Evolutionary conservation across 2,113 vertebrate genomes (phyloP).

Genomic region (Hypocryptadius cinnamomeus): DNA sequence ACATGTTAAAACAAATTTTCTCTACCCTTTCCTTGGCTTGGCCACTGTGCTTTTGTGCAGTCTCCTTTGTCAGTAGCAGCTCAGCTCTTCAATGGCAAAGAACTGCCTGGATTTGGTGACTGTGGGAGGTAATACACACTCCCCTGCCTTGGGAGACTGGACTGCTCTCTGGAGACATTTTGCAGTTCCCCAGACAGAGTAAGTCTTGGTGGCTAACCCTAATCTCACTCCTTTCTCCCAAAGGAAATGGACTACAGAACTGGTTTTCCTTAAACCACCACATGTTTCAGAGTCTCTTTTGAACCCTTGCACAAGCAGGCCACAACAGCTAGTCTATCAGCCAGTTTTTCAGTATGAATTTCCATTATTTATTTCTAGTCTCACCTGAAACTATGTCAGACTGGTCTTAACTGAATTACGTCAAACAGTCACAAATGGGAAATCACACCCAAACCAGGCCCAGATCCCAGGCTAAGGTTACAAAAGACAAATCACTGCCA

Average conservation of each 20-base stretch:
- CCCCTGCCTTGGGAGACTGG: background rate
- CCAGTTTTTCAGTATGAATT: background rate
- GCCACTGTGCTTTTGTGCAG: background rate
- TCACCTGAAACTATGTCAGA: background rate
- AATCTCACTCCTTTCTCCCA: background rate
- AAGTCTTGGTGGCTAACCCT: background rate
- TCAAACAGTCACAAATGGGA: background rate
- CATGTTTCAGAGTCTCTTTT: background rate
- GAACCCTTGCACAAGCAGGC: background rate
- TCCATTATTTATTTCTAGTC: background rate
- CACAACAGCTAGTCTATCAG: background rate
- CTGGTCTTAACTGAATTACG: background rate
- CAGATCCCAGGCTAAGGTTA: background rate
- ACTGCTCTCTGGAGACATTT: background rate
- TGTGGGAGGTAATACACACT: background rate
- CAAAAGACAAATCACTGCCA: background rate
- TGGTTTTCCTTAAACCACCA: background rate
- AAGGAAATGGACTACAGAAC: background rate
- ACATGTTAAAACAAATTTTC: background rate
- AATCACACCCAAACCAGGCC: background rate
- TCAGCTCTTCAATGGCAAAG: background rate
- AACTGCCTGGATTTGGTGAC: background rate
- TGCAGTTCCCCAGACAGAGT: background rate
- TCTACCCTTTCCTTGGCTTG: background rate
- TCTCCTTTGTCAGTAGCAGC: background rate